Evolutionary conservation across 2,797 vertebrate genomes (phyloP).

Genomic region (Arrhamphus sclerolepis): DNA sequence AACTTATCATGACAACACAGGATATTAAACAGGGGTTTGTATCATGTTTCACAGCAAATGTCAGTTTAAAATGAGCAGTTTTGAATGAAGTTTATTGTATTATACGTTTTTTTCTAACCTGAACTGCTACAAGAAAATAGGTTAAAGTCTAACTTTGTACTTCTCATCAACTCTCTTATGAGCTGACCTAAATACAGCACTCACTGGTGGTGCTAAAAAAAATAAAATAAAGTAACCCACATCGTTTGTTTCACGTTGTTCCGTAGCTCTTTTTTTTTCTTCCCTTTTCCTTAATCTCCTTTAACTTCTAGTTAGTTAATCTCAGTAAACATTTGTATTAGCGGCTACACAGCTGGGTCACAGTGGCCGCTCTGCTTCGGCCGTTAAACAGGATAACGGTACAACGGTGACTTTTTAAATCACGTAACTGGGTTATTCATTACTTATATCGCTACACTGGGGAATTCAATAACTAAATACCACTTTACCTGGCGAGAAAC

Average conservation of each 20-base stretch:
- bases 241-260: not conserved
- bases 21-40: not conserved
- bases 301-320: not conserved
- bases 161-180: constrained; percentile 17
- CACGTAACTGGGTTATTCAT: not conserved
- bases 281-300: not conserved
- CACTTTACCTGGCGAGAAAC: constrained; percentile 61
- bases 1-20: constrained; percentile 6
- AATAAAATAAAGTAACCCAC: not conserved
- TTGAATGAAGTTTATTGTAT: not conserved
- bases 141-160: constrained; percentile 23
- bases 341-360: constrained; percentile 33
- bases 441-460: fast-evolving
- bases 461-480: not conserved
- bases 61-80: not conserved
- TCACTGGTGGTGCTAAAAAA: not conserved
- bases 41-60: no score
- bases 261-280: no score
- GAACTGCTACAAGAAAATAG: constrained; percentile 6
- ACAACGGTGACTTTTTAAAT: not conserved
- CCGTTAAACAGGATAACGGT: not conserved
- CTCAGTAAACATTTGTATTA: not conserved
- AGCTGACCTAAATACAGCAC: constrained; percentile 43
- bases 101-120: not conserved
- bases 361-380: not conserved